Conservation (phyloP, 2,113 vertebrate species). For the Sebastes schlegelii region DNA sequence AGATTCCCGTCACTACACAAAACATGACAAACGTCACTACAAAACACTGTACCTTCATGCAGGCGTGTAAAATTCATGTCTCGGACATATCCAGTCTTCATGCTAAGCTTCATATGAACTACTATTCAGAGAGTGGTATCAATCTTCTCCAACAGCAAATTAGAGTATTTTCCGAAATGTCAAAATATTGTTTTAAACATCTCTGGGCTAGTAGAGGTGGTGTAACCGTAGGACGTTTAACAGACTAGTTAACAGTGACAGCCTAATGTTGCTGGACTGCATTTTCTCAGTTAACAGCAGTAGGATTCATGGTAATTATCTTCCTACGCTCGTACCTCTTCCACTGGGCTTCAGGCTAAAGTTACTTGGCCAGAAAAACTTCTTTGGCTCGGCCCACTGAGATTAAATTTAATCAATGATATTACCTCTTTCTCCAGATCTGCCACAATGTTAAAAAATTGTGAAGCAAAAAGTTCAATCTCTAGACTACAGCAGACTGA, state of each 20-base stretch:
- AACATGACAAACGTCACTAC: too few relatives aligned
- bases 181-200: background rate
- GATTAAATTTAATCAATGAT: slow-evolving; percentile 20
- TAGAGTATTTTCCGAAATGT: background rate
- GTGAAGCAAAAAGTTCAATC: background rate
- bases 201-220: background rate
- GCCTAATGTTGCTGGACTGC: background rate
- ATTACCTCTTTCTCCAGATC: slow-evolving; percentile 19
- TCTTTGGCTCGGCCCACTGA: background rate
- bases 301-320: background rate
- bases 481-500: background rate
- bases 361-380: slow-evolving; percentile 2
- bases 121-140: background rate
- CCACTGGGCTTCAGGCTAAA: slow-evolving; percentile 13
- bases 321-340: background rate
- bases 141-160: background rate
- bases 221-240: background rate
- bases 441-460: background rate
- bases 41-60: too few relatives aligned
- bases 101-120: background rate
- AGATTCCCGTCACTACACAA: too few relatives aligned
- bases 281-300: slow-evolving; percentile 4
- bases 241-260: background rate
- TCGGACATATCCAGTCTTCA: background rate
- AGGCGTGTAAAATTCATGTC: too few relatives aligned